Percentiles rank a stretch among this genome's conserved stretches.
These are phyloP conservation scores for Lithophane socia DNA, from an alignment of 2,888 invertebrate species.

Conservation along the genomic window DNA sequence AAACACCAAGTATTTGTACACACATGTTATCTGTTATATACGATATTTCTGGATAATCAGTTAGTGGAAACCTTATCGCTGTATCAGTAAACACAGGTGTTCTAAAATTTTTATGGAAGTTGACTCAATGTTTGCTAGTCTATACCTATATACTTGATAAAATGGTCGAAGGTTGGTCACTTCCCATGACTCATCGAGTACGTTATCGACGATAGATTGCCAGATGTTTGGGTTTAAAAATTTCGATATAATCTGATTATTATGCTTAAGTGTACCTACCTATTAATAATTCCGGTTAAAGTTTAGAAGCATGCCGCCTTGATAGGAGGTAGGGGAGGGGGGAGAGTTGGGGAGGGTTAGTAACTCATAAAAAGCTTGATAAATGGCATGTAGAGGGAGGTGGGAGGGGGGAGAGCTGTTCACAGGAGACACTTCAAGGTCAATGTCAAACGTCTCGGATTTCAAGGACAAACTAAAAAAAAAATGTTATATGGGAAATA, in stretches of 20 bases:
- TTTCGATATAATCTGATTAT: neutral
- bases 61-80: constrained; percentile 33
- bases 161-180: constrained; percentile 11
- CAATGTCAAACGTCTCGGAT: too few relatives aligned
- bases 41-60: constrained; percentile 40
- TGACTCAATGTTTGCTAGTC: constrained; percentile 16
- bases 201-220: neutral
- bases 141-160: constrained; percentile 14
- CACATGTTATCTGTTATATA: constrained; percentile 3
- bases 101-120: constrained; percentile 14
- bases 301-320: too few relatives aligned
- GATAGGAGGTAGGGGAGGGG: too few relatives aligned
- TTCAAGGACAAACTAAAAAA: too few relatives aligned
- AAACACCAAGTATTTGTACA: constrained; percentile 22
- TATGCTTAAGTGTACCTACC: neutral
- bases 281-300: neutral
- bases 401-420: too few relatives aligned
- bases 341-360: too few relatives aligned
- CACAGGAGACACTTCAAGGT: too few relatives aligned
- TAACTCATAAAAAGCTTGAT: too few relatives aligned
- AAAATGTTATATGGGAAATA: too few relatives aligned
- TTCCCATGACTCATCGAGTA: constrained; percentile 8
- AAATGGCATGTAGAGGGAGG: too few relatives aligned
- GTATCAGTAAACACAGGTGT: constrained; percentile 65
- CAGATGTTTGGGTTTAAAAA: neutral